These are phyloP conservation scores for Silurus meridionalis DNA, from an alignment of 2,113 vertebrate species.

Conservation along the genomic window DNA sequence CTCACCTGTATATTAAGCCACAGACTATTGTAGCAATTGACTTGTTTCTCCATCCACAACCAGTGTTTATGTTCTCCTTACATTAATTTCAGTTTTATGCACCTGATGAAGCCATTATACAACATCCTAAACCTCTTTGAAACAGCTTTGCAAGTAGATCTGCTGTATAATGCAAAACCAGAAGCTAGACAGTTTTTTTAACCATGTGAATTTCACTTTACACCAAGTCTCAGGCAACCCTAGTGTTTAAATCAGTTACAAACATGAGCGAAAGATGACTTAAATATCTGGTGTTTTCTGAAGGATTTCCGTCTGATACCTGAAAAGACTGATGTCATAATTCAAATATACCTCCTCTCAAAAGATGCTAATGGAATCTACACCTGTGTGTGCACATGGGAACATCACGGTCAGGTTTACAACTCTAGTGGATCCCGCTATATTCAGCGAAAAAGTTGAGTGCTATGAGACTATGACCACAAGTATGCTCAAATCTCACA, in stretches of 20 bases:
- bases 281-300: background rate
- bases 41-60: background rate
- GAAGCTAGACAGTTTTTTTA: background rate
- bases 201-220: background rate
- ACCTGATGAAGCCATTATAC: background rate
- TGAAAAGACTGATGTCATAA: rapidly evolving
- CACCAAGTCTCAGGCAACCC: background rate
- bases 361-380: constrained; percentile 48
- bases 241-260: background rate
- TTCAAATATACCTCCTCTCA: background rate
- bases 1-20: background rate
- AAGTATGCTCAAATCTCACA: background rate
- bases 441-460: background rate
- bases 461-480: background rate
- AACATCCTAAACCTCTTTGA: background rate
- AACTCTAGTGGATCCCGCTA: constrained; percentile 18
- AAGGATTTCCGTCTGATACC: constrained; percentile 45
- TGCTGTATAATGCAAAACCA: background rate
- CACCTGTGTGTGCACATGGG: constrained; percentile 52
- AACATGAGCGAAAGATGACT: background rate
- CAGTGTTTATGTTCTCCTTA: background rate
- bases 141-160: background rate
- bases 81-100: background rate
- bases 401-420: constrained; percentile 29
- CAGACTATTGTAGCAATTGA: background rate